Evolutionary conservation across 1,140 invertebrate species (phyloP).

Genomic region (Rhagoletis pomonella): DNA sequence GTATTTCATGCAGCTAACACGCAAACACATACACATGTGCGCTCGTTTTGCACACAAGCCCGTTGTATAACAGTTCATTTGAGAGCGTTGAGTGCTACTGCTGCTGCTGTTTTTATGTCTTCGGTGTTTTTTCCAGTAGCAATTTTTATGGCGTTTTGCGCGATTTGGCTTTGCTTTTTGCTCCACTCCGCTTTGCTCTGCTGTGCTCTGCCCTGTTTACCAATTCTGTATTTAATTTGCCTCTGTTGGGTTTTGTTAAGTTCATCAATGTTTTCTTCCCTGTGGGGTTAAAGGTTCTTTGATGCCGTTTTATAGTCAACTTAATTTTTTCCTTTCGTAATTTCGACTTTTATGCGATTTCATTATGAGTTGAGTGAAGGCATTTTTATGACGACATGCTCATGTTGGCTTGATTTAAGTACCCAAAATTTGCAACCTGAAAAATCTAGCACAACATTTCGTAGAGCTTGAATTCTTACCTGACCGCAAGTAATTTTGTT

Average conservation of each 20-base stretch:
- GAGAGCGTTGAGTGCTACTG: background rate
- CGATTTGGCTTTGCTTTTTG: slow-evolving; percentile 13
- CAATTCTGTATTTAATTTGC: background rate
- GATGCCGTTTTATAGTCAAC: background rate
- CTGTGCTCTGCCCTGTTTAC: background rate
- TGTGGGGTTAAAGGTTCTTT: background rate
- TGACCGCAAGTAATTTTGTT: too few relatives aligned
- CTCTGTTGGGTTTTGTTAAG: background rate
- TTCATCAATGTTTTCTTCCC: background rate
- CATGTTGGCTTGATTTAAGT: background rate
- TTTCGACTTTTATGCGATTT: slow-evolving; percentile 25
- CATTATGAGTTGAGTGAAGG: background rate
- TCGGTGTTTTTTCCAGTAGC: slow-evolving; percentile 8
- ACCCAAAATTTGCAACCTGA: background rate
- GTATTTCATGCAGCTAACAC: background rate
- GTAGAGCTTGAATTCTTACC: too few relatives aligned
- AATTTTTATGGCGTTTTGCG: slow-evolving; percentile 18
- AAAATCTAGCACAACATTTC: too few relatives aligned
- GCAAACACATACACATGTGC: background rate
- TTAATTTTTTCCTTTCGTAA: background rate
- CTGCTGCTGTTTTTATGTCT: background rate
- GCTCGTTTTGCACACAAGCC: background rate
- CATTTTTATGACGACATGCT: too few relatives aligned
- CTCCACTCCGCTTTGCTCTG: background rate
- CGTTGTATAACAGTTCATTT: background rate